phyloP scores from a whole-genome alignment of 2,113 vertebrate genomes.

The Talpa occidentalis region DNA sequence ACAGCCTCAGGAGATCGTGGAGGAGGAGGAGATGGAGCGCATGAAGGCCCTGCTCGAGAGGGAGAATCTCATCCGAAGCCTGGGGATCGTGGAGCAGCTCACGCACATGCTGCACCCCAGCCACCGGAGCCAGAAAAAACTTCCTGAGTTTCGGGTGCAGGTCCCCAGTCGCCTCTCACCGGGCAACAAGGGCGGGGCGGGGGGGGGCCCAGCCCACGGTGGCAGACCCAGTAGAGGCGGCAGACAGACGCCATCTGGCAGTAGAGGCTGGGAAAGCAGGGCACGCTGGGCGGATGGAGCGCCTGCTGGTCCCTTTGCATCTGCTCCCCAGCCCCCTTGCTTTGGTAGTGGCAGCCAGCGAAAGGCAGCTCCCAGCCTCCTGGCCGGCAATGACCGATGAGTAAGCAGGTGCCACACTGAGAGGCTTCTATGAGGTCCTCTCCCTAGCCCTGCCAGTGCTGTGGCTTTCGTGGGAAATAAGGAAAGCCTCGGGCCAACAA shows the following conservation, averaged over 20 bases:
- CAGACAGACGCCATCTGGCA: background rate
- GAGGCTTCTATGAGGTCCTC: constrained; percentile 40
- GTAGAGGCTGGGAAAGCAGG: background rate
- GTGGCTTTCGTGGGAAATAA: background rate
- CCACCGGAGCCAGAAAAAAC: background rate
- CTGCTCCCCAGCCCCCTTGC: background rate
- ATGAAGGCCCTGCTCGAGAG: constrained; percentile 82
- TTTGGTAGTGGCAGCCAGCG: background rate
- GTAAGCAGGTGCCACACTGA: background rate
- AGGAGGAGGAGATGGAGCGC: constrained; percentile 85
- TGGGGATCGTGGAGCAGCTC: constrained; percentile 84
- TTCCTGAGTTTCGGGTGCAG: constrained; percentile 75
- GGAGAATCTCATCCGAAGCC: constrained; percentile 83
- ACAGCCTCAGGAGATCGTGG: constrained; percentile 85
- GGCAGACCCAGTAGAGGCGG: background rate
- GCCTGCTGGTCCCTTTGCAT: background rate
- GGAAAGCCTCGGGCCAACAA: constrained; percentile 24
- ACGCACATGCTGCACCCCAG: constrained; percentile 69
- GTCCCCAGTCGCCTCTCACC: background rate
- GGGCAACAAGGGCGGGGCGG: background rate
- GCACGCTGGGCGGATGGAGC: background rate
- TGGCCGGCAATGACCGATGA: constrained; percentile 43
- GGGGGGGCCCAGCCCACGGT: fast-evolving
- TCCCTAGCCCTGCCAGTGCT: background rate
- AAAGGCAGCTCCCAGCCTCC: background rate